These are phyloP conservation scores for Epirrhoe alternata DNA, from an alignment of 2,888 invertebrate genomes.

Conservation along the genomic window DNA sequence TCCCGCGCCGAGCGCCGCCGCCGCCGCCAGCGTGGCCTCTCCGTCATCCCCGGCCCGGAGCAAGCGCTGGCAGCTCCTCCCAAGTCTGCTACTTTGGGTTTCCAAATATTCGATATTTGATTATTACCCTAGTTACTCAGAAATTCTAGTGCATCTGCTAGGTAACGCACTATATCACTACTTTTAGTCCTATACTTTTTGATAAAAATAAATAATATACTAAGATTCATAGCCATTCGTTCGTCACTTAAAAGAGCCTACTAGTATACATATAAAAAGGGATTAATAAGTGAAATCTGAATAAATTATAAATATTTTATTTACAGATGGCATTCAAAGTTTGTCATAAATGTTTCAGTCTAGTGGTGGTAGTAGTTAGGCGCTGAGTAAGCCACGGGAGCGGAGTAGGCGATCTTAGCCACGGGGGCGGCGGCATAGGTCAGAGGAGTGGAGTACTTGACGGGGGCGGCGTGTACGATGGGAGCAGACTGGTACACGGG, in stretches of 20 bases:
- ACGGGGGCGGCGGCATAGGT: constrained; percentile 51
- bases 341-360: constrained; percentile 32
- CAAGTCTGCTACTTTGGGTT: constrained; percentile 63
- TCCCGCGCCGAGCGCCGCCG: constrained; percentile 60
- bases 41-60: constrained; percentile 72
- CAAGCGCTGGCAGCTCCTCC: constrained; percentile 64
- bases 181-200: constrained; percentile 13
- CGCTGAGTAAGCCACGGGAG: constrained; percentile 43
- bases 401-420: constrained; percentile 47
- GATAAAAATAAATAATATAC: constrained; percentile 21
- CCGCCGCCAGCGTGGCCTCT: constrained; percentile 68
- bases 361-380: constrained; percentile 61
- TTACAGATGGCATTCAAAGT: constrained; percentile 57
- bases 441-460: constrained; percentile 31
- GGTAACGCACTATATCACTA: neutral
- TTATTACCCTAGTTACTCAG: constrained; percentile 8
- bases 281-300: constrained; percentile 25
- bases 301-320: constrained; percentile 58
- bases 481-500: constrained; percentile 51
- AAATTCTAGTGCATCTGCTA: constrained; percentile 14
- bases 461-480: constrained; percentile 50
- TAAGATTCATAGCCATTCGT: constrained; percentile 4
- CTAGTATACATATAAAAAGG: neutral
- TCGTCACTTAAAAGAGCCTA: no score
- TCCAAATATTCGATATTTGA: constrained; percentile 73